A percentile compares a stretch with the other conserved stretches of the same genome.
phyloP scores from a whole-genome alignment of 53 echinoderm and acorn worm species.

The Actinopyga echinites region DNA sequence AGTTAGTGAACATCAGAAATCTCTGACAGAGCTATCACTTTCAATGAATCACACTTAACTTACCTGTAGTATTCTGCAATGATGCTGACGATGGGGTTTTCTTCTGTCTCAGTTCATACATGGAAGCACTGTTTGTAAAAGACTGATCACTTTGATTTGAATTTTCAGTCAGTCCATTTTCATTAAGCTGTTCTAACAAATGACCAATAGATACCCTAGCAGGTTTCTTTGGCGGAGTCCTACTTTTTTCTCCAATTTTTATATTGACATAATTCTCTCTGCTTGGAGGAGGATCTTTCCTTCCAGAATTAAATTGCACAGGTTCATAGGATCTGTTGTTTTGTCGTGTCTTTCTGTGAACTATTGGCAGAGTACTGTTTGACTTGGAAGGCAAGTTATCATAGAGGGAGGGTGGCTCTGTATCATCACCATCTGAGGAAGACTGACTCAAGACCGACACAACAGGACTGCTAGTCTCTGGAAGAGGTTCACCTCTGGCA shows the following conservation, averaged over 20 bases:
- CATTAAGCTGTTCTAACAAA: slow-evolving; percentile 63
- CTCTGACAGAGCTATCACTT: too few species aligned
- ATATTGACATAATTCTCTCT: slow-evolving; percentile 40
- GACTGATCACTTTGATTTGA: not conserved
- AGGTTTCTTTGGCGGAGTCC: slow-evolving; percentile 81
- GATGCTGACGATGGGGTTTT: not conserved
- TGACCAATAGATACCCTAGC: slow-evolving; percentile 81
- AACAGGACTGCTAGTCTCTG: slow-evolving; percentile 14
- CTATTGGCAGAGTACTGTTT: slow-evolving; percentile 28
- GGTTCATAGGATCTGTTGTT: slow-evolving; percentile 8
- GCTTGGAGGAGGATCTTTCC: not conserved
- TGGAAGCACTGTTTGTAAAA: not conserved
- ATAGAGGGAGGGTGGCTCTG: slow-evolving; percentile 49
- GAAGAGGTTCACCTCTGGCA: slow-evolving; percentile 28
- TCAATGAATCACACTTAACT: too few species aligned
- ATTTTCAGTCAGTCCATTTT: slow-evolving; percentile 18
- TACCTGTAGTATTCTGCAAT: too few species aligned
- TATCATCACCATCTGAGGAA: slow-evolving; percentile 42
- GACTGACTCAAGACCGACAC: not conserved
- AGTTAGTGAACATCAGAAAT: too few species aligned
- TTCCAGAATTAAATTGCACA: not conserved
- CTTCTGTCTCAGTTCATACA: not conserved
- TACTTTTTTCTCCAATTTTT: slow-evolving; percentile 10
- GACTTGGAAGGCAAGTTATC: slow-evolving; percentile 60
- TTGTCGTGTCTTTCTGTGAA: not conserved